Evolutionary conservation across 1,140 invertebrate genomes (phyloP), one percentile per base, ranked within the genome.

Genomic region (Idris sp.): DNA sequence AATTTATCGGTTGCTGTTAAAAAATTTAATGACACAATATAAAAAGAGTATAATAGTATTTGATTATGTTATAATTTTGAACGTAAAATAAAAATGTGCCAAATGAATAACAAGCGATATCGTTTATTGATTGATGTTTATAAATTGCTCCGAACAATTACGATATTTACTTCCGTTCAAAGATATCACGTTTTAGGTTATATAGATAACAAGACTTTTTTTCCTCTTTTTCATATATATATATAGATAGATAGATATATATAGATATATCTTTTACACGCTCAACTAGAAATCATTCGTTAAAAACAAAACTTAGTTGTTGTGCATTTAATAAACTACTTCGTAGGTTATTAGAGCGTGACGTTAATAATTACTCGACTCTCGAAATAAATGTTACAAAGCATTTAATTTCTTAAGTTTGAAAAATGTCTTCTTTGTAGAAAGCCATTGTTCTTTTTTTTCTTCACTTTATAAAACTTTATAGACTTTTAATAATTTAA

Each of bases 301-400:
- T 40, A 9, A 61, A 48, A 61, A 61, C 56, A 49, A 48, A 61
- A 61, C 43, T 28, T 4, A 4, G n/a, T 33, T 38, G 54, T 61
- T 61, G 56, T 61, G 16, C 44, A 30, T 40, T 61, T 61, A 61
- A 61, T 61, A 49, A 61, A 8, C 56, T 31, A 61, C 44, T 61
- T 40, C 56, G 22, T 40, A 22, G 13, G 4, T 61, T 61, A 61
- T 49, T 61, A 61, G 56, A 61, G 56, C 56, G 44, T 61, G 35
- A 61, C 56, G 25, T 14, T 61, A 61, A 61, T 48, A 61, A 61
- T 61, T 26, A 26, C 40, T 44, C 26, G 25, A 4, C 44, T 61
- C 56, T 61, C 33, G 56, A 61, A 61, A 49, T 49, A 61, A 61
- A 61, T 61, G 33, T 61, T 61, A 61, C 44, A 49, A 61, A 61